Conservation (phyloP, 1,140 invertebrate genomes). For the Bombus waltoni region DNA sequence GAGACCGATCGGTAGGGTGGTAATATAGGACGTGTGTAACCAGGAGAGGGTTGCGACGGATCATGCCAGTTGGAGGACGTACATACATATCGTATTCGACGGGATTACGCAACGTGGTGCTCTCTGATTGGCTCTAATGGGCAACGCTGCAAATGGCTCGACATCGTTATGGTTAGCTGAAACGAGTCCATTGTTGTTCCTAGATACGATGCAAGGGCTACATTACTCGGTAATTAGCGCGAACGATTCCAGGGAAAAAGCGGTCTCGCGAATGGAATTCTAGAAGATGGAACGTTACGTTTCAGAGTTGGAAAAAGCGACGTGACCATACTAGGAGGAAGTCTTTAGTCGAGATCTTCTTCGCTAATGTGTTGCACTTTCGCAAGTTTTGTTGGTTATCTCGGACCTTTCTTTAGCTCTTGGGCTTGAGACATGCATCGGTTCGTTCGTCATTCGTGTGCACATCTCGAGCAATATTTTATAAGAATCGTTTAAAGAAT, state of each 20-base stretch:
- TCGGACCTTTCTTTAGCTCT: background rate
- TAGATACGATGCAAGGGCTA: constrained; percentile 53
- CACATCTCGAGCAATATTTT: background rate
- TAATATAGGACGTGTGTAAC: constrained; percentile 67
- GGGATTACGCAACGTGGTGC: constrained; percentile 75
- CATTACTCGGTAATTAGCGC: constrained; percentile 61
- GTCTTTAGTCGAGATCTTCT: background rate
- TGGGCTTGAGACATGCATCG: background rate
- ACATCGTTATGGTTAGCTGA: constrained; percentile 69
- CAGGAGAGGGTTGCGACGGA: constrained; percentile 65
- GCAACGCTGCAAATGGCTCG: constrained; percentile 69
- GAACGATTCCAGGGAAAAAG: constrained; percentile 33
- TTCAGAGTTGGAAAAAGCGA: background rate
- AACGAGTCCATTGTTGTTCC: constrained; percentile 68
- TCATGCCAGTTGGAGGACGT: constrained; percentile 62
- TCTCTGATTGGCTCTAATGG: constrained; percentile 75
- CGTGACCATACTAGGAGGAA: background rate
- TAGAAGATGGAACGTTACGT: background rate
- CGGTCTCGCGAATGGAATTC: constrained; percentile 6
- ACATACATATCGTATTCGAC: constrained; percentile 71
- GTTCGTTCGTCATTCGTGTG: background rate
- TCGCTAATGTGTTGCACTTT: background rate
- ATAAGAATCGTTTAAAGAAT: background rate
- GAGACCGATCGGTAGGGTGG: constrained; percentile 61
- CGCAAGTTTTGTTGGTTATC: background rate